phyloP scores from a whole-genome alignment of 2,113 vertebrate species.

The Pedetes capensis region DNA sequence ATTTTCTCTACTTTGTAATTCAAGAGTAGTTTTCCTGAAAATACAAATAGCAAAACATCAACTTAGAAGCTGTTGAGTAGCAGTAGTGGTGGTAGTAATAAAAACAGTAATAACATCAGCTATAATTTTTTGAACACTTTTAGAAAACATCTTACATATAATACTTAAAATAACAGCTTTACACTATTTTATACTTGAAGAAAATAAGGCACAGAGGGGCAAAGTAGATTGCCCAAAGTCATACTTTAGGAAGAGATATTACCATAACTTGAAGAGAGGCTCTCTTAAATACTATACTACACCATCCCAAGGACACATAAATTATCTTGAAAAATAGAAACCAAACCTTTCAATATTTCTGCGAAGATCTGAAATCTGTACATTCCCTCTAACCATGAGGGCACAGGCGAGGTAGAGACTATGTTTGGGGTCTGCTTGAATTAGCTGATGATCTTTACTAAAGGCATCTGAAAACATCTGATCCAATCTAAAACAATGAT shows the following conservation, averaged over 20 bases:
- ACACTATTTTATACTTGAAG: conserved; percentile 13
- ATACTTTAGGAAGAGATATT: background rate
- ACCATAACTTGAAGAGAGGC: background rate
- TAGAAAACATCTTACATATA: background rate
- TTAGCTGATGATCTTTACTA: conserved; percentile 95
- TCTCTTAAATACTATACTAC: background rate
- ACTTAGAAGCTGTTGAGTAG: background rate
- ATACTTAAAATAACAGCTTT: background rate
- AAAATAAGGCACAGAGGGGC: background rate
- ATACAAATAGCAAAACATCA: background rate
- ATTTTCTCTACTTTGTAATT: conserved; percentile 37
- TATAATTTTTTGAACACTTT: conserved; percentile 1
- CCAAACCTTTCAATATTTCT: conserved; percentile 96
- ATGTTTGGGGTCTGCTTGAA: conserved; percentile 92
- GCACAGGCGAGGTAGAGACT: conserved; percentile 95
- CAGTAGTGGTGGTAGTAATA: background rate
- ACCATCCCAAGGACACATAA: background rate
- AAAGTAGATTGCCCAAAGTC: background rate
- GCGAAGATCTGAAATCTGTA: conserved; percentile 95
- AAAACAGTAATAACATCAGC: background rate
- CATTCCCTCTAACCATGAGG: conserved; percentile 93
- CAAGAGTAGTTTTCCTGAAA: conserved; percentile 7
- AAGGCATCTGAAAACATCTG: conserved; percentile 99
- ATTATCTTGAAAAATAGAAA: conserved; percentile 32
- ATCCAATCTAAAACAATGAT: conserved; percentile 87